Evolutionary conservation across 2,113 vertebrate species (phyloP).

Genomic region (Centrocercus urophasianus): DNA sequence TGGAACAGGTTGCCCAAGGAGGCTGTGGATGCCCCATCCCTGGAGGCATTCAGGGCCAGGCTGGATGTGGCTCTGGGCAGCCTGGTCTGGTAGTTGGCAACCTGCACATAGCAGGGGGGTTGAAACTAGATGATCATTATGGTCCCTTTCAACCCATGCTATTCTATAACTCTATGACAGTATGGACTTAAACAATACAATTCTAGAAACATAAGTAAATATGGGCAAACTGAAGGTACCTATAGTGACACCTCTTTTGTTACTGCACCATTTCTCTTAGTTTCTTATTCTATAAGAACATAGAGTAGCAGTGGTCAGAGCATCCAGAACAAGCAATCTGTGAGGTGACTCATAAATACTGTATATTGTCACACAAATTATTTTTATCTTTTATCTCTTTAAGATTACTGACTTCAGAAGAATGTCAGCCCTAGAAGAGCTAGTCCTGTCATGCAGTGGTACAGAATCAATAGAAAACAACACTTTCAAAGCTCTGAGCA

Average conservation of each 20-base stretch:
- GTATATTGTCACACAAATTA: background rate
- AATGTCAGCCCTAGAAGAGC: constrained; percentile 80
- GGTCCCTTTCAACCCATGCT: too few relatives aligned
- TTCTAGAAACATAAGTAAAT: background rate
- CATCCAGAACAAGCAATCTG: background rate
- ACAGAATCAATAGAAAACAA: constrained; percentile 80
- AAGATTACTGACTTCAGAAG: constrained; percentile 77
- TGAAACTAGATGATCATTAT: too few relatives aligned
- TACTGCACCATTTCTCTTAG: background rate
- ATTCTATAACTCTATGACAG: too few relatives aligned
- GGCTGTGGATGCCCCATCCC: too few relatives aligned
- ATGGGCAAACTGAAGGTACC: background rate
- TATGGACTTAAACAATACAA: background rate
- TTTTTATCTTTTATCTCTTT: constrained; percentile 32
- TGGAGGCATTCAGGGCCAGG: too few relatives aligned
- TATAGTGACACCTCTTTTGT: background rate
- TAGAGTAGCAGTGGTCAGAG: background rate
- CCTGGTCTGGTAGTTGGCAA: too few relatives aligned
- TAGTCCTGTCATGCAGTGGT: constrained; percentile 81
- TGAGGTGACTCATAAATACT: background rate
- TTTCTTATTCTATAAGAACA: background rate
- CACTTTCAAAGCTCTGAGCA: constrained; percentile 77
- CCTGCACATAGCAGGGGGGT: too few relatives aligned
- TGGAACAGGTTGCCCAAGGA: too few relatives aligned
- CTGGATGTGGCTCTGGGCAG: too few relatives aligned